These are phyloP conservation scores for Antheraea pernyi DNA, from an alignment of 1,140 invertebrate genomes.

Conservation along the genomic window DNA sequence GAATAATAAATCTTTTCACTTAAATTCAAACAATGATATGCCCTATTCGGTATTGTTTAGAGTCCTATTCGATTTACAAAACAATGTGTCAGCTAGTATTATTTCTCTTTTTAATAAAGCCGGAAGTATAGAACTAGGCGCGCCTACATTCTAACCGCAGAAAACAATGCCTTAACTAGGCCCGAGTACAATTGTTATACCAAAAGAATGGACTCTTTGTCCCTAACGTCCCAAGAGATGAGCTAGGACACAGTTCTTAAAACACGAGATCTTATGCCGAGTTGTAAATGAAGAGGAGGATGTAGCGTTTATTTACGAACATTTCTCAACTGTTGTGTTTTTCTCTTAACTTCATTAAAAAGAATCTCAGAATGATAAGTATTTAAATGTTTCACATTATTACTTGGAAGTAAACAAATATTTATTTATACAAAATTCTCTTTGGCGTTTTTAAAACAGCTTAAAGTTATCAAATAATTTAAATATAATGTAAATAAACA, in stretches of 20 bases:
- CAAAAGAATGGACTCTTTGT: conserved; percentile 53
- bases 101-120: conserved; percentile 22
- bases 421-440: too few species aligned
- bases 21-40: neutral
- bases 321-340: neutral
- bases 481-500: too few species aligned
- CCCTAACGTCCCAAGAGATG: conserved; percentile 39
- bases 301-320: neutral
- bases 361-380: too few species aligned
- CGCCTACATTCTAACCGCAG: conserved; percentile 20
- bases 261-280: conserved; percentile 28
- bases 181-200: conserved; percentile 51
- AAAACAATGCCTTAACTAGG: conserved; percentile 65
- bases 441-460: too few species aligned
- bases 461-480: too few species aligned
- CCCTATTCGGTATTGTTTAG: neutral
- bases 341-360: too few species aligned
- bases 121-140: conserved; percentile 15
- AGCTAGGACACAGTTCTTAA: conserved; percentile 36
- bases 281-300: neutral
- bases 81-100: neutral
- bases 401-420: too few species aligned
- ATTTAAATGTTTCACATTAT: too few species aligned
- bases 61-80: neutral
- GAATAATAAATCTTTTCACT: neutral